Percentiles rank a stretch among this genome's conserved stretches.
Conservation (phyloP, 2,113 vertebrate species). For the Dasyurus viverrinus region DNA sequence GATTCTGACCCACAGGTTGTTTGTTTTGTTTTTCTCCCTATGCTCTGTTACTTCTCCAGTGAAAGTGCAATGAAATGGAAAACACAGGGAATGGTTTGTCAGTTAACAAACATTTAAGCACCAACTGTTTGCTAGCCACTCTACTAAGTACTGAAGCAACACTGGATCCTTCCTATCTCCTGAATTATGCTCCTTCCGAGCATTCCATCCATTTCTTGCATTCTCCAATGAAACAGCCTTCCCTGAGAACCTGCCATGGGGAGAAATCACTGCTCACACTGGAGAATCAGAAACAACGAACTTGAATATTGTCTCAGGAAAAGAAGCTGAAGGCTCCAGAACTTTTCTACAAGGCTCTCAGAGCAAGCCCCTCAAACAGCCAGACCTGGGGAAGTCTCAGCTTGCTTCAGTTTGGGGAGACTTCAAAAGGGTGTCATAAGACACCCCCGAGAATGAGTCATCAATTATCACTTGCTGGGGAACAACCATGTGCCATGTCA, state of each 20-base stretch:
- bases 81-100: no score
- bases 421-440: not conserved
- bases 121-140: not conserved
- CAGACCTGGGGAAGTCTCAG: no score
- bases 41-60: no score
- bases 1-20: no score
- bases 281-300: not conserved
- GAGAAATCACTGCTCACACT: not conserved
- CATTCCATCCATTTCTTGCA: not conserved
- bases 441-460: not conserved
- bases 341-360: no score
- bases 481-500: not conserved
- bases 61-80: not conserved
- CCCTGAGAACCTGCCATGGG: not conserved
- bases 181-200: not conserved
- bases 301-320: no score
- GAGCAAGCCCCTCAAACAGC: no score
- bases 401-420: not conserved
- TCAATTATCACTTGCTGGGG: not conserved
- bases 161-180: not conserved
- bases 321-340: no score
- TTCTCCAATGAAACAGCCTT: not conserved
- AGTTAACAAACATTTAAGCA: no score
- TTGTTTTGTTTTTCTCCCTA: no score
- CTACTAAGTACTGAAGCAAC: not conserved